phyloP scores from a whole-genome alignment of 2,113 vertebrate genomes.

The Phaethornis superciliosus region DNA sequence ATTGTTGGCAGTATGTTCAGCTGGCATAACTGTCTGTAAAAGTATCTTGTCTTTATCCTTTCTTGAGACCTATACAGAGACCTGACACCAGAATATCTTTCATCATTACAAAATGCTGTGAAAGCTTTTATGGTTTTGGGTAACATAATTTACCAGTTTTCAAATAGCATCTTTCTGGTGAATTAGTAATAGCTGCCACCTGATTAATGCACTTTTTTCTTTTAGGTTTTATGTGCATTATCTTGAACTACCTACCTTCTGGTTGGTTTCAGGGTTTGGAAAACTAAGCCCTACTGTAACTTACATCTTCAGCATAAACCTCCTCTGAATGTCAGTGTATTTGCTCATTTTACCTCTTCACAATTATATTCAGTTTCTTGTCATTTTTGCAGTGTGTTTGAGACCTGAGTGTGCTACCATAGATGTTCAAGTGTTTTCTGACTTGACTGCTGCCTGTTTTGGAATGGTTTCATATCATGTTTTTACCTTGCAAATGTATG shows the following conservation, averaged over 20 bases:
- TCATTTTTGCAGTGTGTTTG: background rate
- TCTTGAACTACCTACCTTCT: background rate
- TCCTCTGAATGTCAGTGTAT: background rate
- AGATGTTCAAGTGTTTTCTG: background rate
- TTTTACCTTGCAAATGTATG: background rate
- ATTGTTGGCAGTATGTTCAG: background rate
- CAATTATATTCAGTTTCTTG: background rate
- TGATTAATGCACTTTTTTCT: background rate
- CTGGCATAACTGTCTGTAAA: background rate
- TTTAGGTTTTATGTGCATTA: background rate
- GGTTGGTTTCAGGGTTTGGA: background rate
- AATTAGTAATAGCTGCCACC: conserved; percentile 2
- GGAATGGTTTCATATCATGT: background rate
- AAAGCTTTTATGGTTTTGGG: background rate
- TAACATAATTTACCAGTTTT: background rate
- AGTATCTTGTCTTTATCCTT: background rate
- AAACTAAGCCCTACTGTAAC: background rate
- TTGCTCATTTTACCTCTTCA: background rate
- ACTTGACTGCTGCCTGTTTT: background rate
- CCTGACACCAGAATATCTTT: background rate
- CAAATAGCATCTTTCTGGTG: background rate
- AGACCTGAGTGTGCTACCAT: background rate
- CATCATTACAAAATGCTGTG: background rate
- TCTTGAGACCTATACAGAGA: background rate
- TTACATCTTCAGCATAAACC: background rate